phyloP scores from a whole-genome alignment of 2,113 vertebrate genomes.

The Pterocles gutturalis region DNA sequence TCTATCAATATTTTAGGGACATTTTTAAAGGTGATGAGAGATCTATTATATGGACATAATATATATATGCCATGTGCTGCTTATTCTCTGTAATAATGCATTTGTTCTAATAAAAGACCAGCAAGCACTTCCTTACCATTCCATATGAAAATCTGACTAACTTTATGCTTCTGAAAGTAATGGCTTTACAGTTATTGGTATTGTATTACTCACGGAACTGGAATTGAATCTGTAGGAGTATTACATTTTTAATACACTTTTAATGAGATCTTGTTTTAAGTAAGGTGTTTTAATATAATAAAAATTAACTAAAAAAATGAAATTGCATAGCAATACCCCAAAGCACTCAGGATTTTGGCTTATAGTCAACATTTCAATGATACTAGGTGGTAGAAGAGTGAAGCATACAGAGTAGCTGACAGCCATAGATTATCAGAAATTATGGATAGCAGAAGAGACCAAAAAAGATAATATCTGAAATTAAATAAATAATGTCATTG shows the following conservation, averaged over 20 bases:
- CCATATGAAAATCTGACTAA: background rate
- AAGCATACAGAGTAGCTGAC: background rate
- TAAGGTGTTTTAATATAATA: background rate
- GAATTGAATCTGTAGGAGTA: background rate
- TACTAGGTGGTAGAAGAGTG: background rate
- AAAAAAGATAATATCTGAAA: background rate
- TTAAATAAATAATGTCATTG: background rate
- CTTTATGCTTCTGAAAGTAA: conserved; percentile 1
- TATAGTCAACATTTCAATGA: background rate
- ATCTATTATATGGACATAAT: background rate
- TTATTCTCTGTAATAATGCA: background rate
- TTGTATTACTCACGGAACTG: background rate
- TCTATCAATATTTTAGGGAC: background rate
- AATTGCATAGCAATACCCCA: background rate
- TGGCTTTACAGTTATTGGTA: background rate
- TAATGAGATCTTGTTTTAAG: conserved; percentile 22
- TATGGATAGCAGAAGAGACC: background rate
- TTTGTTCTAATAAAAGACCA: background rate
- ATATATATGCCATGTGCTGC: background rate
- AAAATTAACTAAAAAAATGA: conserved; percentile 2
- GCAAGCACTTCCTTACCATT: background rate
- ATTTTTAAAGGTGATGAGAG: background rate
- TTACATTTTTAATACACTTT: background rate
- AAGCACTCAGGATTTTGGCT: background rate
- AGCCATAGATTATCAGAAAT: background rate